These are phyloP conservation scores for Pangasius macronema DNA, from an alignment of 2,797 vertebrate species.

Conservation along the genomic window DNA sequence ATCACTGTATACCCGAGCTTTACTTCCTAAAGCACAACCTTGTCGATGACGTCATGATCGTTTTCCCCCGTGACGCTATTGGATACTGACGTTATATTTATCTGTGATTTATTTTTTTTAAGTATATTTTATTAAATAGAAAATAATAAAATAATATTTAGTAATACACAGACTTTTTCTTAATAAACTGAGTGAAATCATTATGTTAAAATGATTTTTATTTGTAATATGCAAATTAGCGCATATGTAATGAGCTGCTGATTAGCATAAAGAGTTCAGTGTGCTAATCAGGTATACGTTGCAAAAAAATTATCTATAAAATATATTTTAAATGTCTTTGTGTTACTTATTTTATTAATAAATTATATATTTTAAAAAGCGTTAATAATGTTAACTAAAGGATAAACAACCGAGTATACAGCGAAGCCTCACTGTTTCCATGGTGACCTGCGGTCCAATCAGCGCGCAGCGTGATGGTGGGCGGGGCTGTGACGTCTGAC, in stretches of 20 bases:
- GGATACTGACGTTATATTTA: background rate
- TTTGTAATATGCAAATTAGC: background rate
- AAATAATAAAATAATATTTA: background rate
- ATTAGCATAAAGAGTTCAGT: background rate
- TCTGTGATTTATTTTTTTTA: background rate
- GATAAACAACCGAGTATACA: background rate
- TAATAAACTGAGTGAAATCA: background rate
- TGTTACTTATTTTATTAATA: background rate
- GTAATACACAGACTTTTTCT: background rate
- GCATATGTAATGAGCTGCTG: background rate
- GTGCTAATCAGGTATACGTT: background rate
- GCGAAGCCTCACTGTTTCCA: background rate
- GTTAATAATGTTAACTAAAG: background rate
- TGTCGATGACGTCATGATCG: background rate
- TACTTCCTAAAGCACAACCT: background rate
- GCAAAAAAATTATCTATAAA: background rate
- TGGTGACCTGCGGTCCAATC: slow-evolving; percentile 16
- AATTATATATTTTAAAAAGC: too few relatives aligned
- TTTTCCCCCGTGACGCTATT: background rate
- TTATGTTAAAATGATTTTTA: background rate
- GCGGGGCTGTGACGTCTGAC: background rate
- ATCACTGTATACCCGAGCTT: background rate
- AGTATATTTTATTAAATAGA: background rate
- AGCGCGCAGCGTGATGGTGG: background rate
- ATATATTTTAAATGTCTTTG: background rate